Evolutionary conservation across 2,113 vertebrate species (phyloP).

Genomic region (Barnardius zonarius): DNA sequence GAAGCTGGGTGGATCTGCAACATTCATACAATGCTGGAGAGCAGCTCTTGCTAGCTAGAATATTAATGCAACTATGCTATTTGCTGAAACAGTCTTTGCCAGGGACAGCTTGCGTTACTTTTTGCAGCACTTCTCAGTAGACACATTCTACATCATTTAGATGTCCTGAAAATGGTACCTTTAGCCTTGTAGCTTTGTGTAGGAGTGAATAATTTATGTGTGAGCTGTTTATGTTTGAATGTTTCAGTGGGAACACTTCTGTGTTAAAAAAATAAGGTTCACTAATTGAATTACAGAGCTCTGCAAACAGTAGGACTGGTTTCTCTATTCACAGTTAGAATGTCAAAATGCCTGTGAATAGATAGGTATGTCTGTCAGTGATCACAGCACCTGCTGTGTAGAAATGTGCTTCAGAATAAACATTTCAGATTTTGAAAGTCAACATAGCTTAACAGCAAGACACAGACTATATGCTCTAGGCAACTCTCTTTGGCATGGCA

Average conservation of each 20-base stretch:
- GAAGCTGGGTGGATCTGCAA: background rate
- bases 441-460: background rate
- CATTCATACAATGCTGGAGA: background rate
- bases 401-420: slow-evolving; percentile 18
- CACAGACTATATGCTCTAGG: background rate
- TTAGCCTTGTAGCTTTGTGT: background rate
- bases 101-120: background rate
- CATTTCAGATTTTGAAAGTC: background rate
- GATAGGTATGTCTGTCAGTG: background rate
- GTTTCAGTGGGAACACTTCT: slow-evolving; percentile 8
- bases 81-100: background rate
- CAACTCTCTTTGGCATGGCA: background rate
- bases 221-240: slow-evolving; percentile 12
- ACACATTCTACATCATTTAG: background rate
- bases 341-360: slow-evolving; percentile 12
- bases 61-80: background rate
- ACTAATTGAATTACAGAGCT: slow-evolving; percentile 35
- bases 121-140: background rate
- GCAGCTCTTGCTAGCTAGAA: background rate
- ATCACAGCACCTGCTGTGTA: background rate
- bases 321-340: slow-evolving; percentile 8
- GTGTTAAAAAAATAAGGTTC: slow-evolving; percentile 1
- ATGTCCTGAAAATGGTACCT: background rate
- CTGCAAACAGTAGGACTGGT: background rate
- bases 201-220: slow-evolving; percentile 20